phyloP scores from a whole-genome alignment of 2,113 vertebrate genomes.

The Proteles cristata region DNA sequence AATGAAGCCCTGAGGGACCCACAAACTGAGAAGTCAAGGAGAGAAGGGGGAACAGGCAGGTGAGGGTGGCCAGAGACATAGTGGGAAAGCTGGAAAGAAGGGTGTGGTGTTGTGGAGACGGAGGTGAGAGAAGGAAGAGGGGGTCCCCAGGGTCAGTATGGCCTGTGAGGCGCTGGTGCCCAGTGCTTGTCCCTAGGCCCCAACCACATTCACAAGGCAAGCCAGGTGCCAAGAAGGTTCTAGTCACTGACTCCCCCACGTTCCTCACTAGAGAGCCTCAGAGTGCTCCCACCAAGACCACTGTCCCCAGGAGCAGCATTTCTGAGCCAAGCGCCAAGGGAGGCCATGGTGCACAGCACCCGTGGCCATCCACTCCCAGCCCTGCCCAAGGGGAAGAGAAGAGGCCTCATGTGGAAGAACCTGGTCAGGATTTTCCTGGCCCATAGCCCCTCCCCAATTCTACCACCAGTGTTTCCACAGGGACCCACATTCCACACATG shows the following conservation, averaged over 20 bases:
- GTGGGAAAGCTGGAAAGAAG: background rate
- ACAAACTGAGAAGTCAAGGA: background rate
- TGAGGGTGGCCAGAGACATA: fast-evolving
- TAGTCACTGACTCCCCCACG: fast-evolving
- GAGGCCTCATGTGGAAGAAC: background rate
- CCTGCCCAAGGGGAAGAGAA: background rate
- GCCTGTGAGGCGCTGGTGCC: background rate
- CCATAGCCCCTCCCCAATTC: background rate
- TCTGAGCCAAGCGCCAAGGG: background rate
- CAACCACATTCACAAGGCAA: background rate
- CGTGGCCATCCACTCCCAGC: background rate
- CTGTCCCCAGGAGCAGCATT: background rate
- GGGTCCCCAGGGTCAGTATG: background rate
- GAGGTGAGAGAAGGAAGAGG: background rate
- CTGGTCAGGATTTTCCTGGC: background rate
- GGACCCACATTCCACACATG: background rate
- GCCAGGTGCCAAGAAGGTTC: background rate
- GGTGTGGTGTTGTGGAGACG: too few species aligned
- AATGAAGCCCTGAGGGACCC: background rate
- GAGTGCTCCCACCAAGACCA: background rate
- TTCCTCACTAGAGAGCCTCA: background rate
- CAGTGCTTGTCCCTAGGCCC: fast-evolving
- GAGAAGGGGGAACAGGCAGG: background rate
- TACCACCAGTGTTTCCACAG: background rate
- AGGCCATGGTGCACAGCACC: background rate